phyloP scores from a whole-genome alignment of 1,140 invertebrate genomes.

The Solen grandis region DNA sequence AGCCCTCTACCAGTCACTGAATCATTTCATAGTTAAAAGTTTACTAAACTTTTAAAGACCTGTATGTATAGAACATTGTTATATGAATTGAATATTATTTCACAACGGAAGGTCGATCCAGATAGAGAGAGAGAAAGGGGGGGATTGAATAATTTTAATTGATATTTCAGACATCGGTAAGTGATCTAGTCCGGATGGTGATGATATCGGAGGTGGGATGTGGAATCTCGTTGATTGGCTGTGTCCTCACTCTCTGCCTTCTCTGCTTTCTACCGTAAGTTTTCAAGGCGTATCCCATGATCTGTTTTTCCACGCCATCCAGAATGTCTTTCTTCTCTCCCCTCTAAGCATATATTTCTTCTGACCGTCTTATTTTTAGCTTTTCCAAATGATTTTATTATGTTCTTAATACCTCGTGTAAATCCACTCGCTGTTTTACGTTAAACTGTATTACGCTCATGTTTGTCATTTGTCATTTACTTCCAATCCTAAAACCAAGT shows the following conservation, averaged over 20 bases:
- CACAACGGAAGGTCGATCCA: too few species aligned
- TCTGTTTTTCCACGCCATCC: neutral
- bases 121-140: too few species aligned
- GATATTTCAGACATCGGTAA: neutral
- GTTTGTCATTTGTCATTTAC: neutral
- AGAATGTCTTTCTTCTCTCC: neutral
- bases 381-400: neutral
- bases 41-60: too few species aligned
- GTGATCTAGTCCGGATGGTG: neutral
- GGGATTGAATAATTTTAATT: too few species aligned
- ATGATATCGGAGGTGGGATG: slow-evolving; percentile 38
- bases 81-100: too few species aligned
- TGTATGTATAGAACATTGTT: too few species aligned
- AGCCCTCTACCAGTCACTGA: too few species aligned
- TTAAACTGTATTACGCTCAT: neutral
- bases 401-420: too few species aligned
- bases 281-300: neutral
- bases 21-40: too few species aligned
- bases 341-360: neutral
- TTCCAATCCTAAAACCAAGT: too few species aligned
- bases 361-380: neutral
- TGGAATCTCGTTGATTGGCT: slow-evolving; percentile 28
- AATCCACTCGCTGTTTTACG: neutral
- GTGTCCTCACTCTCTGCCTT: slow-evolving; percentile 32
- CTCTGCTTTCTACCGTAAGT: slow-evolving; percentile 48